Conservation (phyloP, 2,888 invertebrate species). For the Rotaria sp. region DNA sequence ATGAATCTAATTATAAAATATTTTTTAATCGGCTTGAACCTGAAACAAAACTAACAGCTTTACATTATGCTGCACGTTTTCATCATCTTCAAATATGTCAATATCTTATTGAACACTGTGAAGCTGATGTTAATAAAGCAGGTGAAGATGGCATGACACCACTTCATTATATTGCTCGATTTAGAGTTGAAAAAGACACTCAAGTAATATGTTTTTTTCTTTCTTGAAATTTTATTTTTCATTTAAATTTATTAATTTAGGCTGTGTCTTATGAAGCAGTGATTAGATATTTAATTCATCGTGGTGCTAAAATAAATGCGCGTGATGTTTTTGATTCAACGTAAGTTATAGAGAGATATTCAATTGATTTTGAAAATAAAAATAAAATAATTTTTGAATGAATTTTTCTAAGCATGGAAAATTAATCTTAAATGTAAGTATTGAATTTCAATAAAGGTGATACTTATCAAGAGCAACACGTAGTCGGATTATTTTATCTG, state of each 20-base stretch:
- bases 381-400: no score
- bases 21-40: slow-evolving; percentile 8
- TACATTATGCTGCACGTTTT: slow-evolving; percentile 27
- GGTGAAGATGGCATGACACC: slow-evolving; percentile 21
- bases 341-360: background rate
- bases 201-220: background rate
- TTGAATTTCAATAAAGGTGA: background rate
- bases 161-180: background rate
- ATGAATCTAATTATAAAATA: background rate
- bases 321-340: background rate
- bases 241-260: background rate
- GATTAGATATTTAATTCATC: background rate
- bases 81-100: background rate
- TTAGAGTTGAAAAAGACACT: slow-evolving; percentile 13
- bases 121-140: background rate
- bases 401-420: no score
- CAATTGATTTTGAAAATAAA: no score
- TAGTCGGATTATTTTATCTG: background rate
- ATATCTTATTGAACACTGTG: background rate
- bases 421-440: background rate
- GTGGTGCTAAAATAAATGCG: background rate
- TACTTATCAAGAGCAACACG: background rate
- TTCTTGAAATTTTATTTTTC: background rate
- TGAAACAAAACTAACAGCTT: slow-evolving; percentile 16
- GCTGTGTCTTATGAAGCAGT: background rate